Conservation (phyloP, 1,140 invertebrate species). For the Pachyrhynchus sulphureomaculatus region DNA sequence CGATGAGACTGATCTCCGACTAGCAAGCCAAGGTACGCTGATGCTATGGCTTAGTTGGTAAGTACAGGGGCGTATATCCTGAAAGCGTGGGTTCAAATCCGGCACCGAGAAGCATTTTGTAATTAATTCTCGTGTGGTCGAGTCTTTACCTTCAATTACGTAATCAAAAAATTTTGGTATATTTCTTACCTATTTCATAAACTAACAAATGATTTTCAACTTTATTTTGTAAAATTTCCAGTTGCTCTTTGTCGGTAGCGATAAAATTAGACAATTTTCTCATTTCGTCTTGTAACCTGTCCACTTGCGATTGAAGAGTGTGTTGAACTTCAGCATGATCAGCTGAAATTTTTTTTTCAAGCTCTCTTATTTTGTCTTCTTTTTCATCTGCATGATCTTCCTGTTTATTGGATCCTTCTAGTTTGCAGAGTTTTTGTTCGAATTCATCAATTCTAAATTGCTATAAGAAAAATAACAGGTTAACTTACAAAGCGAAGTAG, state of each 20-base stretch:
- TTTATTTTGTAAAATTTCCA: slow-evolving; percentile 44
- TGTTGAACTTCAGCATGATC: slow-evolving; percentile 48
- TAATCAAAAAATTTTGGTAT: too few relatives aligned
- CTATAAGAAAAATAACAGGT: slow-evolving; percentile 17
- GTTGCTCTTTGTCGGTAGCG: slow-evolving; percentile 46
- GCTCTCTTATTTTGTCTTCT: slow-evolving; percentile 51
- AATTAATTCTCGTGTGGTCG: too few relatives aligned
- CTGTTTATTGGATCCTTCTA: slow-evolving; percentile 32
- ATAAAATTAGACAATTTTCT: slow-evolving; percentile 51
- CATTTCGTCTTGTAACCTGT: slow-evolving; percentile 58
- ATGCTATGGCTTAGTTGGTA: too few relatives aligned
- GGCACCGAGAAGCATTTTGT: too few relatives aligned
- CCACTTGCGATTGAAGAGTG: slow-evolving; percentile 55
- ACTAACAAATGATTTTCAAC: slow-evolving; percentile 49
- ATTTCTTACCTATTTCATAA: slow-evolving; percentile 58
- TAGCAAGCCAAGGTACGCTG: too few relatives aligned
- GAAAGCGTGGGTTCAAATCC: too few relatives aligned
- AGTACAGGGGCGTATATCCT: too few relatives aligned
- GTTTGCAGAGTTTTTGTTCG: slow-evolving; percentile 34
- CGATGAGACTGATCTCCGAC: too few relatives aligned
- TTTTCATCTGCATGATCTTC: slow-evolving; percentile 49
- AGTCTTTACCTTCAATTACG: too few relatives aligned
- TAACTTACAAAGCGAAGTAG: too few relatives aligned
- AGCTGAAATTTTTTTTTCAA: slow-evolving; percentile 49
- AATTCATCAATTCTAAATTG: slow-evolving; percentile 43